Base-by-base conservation (phyloP, 2,888 invertebrate genomes). In the Cactoblastis cactorum region DNA sequence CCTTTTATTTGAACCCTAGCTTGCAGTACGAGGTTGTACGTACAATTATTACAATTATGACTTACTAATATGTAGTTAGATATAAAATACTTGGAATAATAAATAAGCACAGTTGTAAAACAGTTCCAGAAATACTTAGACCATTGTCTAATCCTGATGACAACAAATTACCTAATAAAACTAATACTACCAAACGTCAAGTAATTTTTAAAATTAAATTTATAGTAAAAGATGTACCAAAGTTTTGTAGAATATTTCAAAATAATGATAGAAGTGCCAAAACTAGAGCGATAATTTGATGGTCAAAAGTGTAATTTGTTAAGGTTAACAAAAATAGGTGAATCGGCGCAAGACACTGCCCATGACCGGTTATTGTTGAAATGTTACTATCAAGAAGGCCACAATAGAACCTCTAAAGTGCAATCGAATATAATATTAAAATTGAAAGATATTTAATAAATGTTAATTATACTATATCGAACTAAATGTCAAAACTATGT, bases 1-100 rank as follows among this genome's bases (percentile, higher is more conserved):
- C 60, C 66, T 67, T 67, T 63, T 65, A 70, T 69, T 71, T 66
- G 59, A 62, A 67, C 69, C 67, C 63, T 67, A 67, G 66, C 60
- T 56, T 59, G 34, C 50, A n/a, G 9, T 35, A 24, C 17, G 22
- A 49, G 4, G 14, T 49, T n/a, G n/a, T n/a, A n/a, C n/a, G n/a
- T n/a, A n/a, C n/a, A n/a, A n/a, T n/a, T n/a, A 51, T 39, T 38
- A 24, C 28, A 41, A 11, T 14, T 32, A 24, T 32, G 28, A 24
- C 24, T 43, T 22, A 19, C 17, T 35, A 35, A 3, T 34, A 32
- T 32, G 11, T 32, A 34, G 28, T 15, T 32, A 9, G 8, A 41
- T 15, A 48, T n/a, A n/a, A n/a, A n/a, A n/a, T n/a, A n/a, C n/a
- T n/a, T n/a, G n/a, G n/a, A n/a, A n/a, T n/a, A n/a, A 35, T 47